Percentiles rank a stretch among this genome's conserved stretches.
phyloP scores from a whole-genome alignment of 2,113 vertebrate genomes.

The Columba janthina region DNA sequence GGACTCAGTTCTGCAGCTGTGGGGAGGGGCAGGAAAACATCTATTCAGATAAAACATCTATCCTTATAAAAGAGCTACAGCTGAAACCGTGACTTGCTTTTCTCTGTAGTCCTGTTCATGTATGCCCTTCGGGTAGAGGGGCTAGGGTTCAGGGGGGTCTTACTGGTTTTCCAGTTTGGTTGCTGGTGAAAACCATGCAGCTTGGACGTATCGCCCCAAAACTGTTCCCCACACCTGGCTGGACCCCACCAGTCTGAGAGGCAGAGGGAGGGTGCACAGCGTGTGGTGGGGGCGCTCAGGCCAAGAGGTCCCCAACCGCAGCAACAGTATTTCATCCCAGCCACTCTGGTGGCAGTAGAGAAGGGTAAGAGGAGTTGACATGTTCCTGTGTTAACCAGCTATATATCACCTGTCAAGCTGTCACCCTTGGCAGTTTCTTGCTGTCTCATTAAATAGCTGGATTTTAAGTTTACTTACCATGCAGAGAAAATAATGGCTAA shows the following conservation, averaged over 20 bases:
- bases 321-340: not conserved
- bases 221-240: not conserved
- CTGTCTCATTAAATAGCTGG: not conserved
- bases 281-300: not conserved
- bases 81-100: not conserved
- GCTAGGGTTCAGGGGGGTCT: not conserved
- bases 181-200: not conserved
- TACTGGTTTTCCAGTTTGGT: not conserved
- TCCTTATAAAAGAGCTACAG: not conserved
- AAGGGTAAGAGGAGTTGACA: not conserved
- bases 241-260: not conserved
- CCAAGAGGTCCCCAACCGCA: not conserved
- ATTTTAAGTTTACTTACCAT: not conserved
- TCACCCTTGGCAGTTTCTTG: not conserved
- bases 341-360: not conserved
- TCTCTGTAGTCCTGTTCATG: not conserved
- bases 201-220: not conserved
- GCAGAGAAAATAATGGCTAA: not conserved
- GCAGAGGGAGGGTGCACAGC: not conserved
- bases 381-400: not conserved
- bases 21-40: not conserved
- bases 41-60: not conserved
- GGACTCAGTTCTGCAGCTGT: not conserved
- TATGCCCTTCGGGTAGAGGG: not conserved
- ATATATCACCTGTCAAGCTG: not conserved